Percentiles rank a stretch among this genome's conserved stretches.
phyloP scores from a whole-genome alignment of 2,113 vertebrate species.

The Sturnira hondurensis region DNA sequence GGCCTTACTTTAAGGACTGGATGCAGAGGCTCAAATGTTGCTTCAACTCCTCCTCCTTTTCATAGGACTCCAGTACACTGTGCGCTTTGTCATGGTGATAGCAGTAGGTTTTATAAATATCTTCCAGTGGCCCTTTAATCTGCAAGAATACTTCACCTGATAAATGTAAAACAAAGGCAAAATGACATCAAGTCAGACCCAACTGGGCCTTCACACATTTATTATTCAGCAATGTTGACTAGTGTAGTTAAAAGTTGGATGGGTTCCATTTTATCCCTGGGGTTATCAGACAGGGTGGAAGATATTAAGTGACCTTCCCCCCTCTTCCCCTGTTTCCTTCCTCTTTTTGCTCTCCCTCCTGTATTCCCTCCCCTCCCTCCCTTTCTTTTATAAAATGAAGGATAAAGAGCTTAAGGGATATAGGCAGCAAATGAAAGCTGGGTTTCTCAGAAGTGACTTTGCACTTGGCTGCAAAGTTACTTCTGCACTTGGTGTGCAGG shows the following conservation, averaged over 20 bases:
- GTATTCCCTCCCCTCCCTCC: neutral
- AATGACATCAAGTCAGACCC: constrained; percentile 68
- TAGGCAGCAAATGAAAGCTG: neutral
- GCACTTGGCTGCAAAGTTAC: too few relatives aligned
- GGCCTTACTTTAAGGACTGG: constrained; percentile 91
- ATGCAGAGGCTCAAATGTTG: constrained; percentile 88
- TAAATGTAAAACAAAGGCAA: constrained; percentile 71
- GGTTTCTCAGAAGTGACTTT: neutral
- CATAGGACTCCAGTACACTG: constrained; percentile 89
- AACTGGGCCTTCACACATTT: constrained; percentile 34
- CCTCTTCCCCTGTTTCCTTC: too few relatives aligned
- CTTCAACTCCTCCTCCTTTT: constrained; percentile 92
- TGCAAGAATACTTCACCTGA: constrained; percentile 94
- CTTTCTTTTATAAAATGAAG: neutral
- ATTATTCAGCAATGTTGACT: constrained; percentile 57
- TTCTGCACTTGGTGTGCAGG: neutral
- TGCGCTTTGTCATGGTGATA: constrained; percentile 95
- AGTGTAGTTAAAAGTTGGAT: constrained; percentile 46
- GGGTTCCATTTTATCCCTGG: constrained; percentile 49
- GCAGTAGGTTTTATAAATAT: constrained; percentile 96
- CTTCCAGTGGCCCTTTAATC: constrained; percentile 91
- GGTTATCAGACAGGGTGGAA: neutral
- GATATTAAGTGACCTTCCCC: accelerated
- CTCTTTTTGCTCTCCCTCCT: neutral
- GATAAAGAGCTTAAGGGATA: neutral